A percentile compares a stretch with the other conserved stretches of the same genome.
Conservation (phyloP, 2,797 vertebrate genomes). For the Neopelma chrysocephalum region DNA sequence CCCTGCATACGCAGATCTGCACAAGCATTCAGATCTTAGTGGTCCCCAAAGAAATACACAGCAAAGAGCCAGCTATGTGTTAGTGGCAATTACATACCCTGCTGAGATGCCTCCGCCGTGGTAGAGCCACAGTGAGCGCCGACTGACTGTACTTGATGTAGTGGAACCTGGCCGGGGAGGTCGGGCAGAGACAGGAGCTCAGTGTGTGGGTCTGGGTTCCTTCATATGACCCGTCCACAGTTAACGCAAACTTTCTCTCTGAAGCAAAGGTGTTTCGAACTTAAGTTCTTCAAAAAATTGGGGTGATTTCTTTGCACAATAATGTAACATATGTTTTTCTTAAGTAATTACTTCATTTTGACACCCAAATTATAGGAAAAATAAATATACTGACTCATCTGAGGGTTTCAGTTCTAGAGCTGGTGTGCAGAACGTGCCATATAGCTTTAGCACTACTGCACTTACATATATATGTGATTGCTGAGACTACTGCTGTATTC, state of each 20-base stretch:
- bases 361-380: background rate
- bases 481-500: accelerated
- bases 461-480: background rate
- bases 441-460: background rate
- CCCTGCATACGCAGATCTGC: background rate
- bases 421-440: accelerated
- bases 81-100: background rate
- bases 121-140: background rate
- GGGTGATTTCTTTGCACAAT: background rate
- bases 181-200: constrained; percentile 20
- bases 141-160: constrained; percentile 77
- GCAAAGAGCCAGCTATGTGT: accelerated
- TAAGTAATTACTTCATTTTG: background rate
- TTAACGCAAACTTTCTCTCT: constrained; percentile 75
- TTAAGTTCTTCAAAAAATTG: background rate
- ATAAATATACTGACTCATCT: background rate
- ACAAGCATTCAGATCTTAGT: background rate
- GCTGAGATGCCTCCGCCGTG: constrained; percentile 31
- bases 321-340: background rate
- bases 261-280: background rate
- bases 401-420: background rate
- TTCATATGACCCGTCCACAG: constrained; percentile 79
- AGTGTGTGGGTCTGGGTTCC: constrained; percentile 59
- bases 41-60: background rate
- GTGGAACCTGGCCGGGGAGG: constrained; percentile 72